Conservation (phyloP, 2,113 vertebrate species). For the Chamaea fasciata region DNA sequence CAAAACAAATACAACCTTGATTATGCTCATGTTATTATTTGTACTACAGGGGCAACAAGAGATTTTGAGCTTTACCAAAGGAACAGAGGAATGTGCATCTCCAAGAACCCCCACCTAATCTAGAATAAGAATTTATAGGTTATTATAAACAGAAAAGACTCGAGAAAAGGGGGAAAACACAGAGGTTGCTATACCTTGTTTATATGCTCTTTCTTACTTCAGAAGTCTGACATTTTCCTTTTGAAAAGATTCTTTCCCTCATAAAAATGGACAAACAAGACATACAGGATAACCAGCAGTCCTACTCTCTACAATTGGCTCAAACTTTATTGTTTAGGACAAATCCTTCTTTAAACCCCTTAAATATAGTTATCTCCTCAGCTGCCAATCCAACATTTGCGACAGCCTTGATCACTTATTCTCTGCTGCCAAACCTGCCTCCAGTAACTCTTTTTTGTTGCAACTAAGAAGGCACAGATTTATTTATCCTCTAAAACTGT, state of each 20-base stretch:
- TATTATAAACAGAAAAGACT: not conserved
- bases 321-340: not conserved
- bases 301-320: not conserved
- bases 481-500: slow-evolving; percentile 9
- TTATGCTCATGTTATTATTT: slow-evolving; percentile 27
- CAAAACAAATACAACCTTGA: slow-evolving; percentile 44
- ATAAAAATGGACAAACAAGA: not conserved
- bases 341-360: not conserved
- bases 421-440: slow-evolving; percentile 8
- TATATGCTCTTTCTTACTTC: not conserved
- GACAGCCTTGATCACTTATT: not conserved
- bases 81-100: not conserved
- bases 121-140: not conserved
- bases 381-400: not conserved
- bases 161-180: not conserved
- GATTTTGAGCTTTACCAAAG: not conserved
- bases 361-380: not conserved
- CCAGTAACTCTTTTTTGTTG: not conserved
- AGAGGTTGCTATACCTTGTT: not conserved
- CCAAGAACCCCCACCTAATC: not conserved
- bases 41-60: slow-evolving; percentile 3
- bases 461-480: not conserved
- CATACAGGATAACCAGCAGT: not conserved
- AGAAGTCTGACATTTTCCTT: not conserved
- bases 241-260: not conserved